Base-by-base conservation (phyloP, 2,888 invertebrate genomes). In the Ophion slaviceki region DNA sequence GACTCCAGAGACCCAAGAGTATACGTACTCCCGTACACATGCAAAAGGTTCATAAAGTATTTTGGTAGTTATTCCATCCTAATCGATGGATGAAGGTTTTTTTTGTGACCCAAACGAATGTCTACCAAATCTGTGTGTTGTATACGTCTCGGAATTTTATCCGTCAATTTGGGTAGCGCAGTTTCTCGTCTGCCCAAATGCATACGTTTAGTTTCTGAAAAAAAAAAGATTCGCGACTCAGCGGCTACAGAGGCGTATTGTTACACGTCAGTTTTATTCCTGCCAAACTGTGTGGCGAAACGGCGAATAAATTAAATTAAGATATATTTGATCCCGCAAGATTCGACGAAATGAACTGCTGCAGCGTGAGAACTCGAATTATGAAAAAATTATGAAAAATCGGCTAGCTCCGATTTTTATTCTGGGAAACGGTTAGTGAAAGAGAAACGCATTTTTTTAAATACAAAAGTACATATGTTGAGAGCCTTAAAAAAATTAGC, bases 261-360 rank as follows among this genome's bases (percentile, higher is more conserved):
- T 20, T 45, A 24, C n/a, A 61, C 24, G 17, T 45, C 17, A 10
- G 14, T 36, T 20, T 74, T 74, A 24, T 32, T 72, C 36, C 72
- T 57, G 80, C 57, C 11, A 20, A 45, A 36, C 59, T 28, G 53
- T 75, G 83, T 75, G 47, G 24, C 53, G 84, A 67, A 82, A 70
- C 70, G 88, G 81, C 89, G 89, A 90, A 92, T 92, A 91, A 91
- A 92, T 92, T 91, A 90, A 91, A 92, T 92, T 92, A 92, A 88
- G 92, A 92, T 92, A 92, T 90, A 88, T 89, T 88, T 86, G 88
- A 77, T 72, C 80, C 80, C 84, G 75, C 72, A 66, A 74, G 36
- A 77, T 77, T 88, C 88, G 89, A 90, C 91, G 91, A 92, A 92
- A 91, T 90, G 87, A 86, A 87, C 92, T 90, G 92, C 91, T 90